These are phyloP conservation scores for Pheosia gnoma DNA, from an alignment of 2,888 invertebrate genomes.

Conservation along the genomic window DNA sequence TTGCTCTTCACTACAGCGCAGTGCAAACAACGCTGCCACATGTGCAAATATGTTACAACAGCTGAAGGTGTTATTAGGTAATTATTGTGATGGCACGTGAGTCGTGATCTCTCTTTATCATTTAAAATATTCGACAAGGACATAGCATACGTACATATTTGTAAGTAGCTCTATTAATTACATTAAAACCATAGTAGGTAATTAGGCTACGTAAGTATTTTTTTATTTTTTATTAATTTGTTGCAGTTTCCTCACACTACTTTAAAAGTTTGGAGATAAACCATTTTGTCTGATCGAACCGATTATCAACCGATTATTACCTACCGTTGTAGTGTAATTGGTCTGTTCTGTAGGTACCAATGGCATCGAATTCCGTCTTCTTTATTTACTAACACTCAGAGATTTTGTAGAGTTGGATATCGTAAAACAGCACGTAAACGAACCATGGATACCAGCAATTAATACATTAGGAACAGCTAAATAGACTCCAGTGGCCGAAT, in stretches of 20 bases:
- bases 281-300: no score
- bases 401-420: neutral
- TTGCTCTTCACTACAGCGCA: neutral
- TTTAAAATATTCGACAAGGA: neutral
- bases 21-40: neutral
- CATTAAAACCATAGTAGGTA: neutral
- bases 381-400: no score
- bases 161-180: neutral
- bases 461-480: neutral
- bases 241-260: no score
- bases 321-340: no score
- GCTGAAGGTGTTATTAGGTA: constrained; percentile 3
- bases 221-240: no score
- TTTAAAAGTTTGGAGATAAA: no score
- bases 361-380: no score
- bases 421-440: neutral
- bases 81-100: constrained; percentile 6
- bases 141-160: neutral
- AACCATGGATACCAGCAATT: neutral
- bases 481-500: neutral
- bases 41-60: constrained; percentile 1
- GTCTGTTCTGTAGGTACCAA: no score
- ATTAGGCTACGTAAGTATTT: no score
- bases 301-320: no score
- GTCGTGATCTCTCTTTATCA: constrained; percentile 1